These are phyloP conservation scores for Acleris cristana DNA, from an alignment of 2,888 invertebrate genomes.

Conservation along the genomic window DNA sequence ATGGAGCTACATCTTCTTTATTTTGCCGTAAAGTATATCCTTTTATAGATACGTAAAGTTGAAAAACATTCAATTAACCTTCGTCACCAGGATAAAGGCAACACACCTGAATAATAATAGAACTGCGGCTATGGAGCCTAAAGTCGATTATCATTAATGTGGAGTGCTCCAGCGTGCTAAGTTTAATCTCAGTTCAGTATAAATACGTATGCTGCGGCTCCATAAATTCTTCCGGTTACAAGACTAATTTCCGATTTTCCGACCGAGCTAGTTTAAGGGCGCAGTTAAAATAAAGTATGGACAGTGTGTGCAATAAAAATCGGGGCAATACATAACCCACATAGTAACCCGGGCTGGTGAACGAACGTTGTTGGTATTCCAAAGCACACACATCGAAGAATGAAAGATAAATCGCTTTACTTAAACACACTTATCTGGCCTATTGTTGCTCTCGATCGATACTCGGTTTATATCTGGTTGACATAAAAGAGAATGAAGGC, in stretches of 20 bases:
- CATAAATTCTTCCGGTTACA: constrained; percentile 26
- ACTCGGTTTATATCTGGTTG: constrained; percentile 15
- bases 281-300: constrained; percentile 31
- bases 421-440: constrained; percentile 16
- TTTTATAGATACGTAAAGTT: background rate
- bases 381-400: constrained; percentile 11
- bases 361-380: background rate
- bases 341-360: background rate
- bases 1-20: constrained; percentile 9
- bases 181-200: constrained; percentile 15
- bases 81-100: constrained; percentile 8
- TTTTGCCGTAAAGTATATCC: constrained; percentile 3
- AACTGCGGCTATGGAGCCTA: background rate
- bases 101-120: background rate
- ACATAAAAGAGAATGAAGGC: constrained; percentile 11
- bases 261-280: constrained; percentile 25
- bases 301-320: constrained; percentile 27
- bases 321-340: background rate
- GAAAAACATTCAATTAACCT: constrained; percentile 1
- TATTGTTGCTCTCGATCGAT: constrained; percentile 22
- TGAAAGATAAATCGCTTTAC: constrained; percentile 14
- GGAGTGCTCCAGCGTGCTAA: background rate
- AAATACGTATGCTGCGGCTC: constrained; percentile 5
- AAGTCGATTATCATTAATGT: constrained; percentile 7
- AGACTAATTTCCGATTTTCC: constrained; percentile 34